Percentiles rank a stretch among this genome's conserved stretches.
Conservation (phyloP, 1,140 invertebrate genomes). For the Trichoplusia ni region DNA sequence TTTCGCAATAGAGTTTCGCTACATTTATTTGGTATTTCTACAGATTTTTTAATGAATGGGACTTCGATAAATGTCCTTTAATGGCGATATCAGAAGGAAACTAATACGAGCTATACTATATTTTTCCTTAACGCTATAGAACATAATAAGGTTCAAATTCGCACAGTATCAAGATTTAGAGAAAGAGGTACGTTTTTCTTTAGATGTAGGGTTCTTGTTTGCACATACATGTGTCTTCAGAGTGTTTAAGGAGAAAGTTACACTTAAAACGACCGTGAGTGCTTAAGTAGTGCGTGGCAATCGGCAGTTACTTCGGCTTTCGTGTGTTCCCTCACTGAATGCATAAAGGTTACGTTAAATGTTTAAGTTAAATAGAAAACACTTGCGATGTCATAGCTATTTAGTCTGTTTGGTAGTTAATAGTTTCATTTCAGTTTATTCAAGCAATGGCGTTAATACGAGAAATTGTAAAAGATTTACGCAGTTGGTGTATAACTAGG, state of each 20-base stretch:
- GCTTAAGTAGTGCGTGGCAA: slow-evolving; percentile 29
- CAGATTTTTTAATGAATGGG: too few relatives aligned
- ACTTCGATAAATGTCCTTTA: too few relatives aligned
- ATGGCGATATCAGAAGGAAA: too few relatives aligned
- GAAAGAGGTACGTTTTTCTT: not conserved
- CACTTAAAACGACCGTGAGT: slow-evolving; percentile 16
- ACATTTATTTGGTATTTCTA: too few relatives aligned
- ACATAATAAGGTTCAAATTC: too few relatives aligned
- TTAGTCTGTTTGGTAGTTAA: slow-evolving; percentile 12
- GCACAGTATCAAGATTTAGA: not conserved
- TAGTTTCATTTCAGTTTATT: too few relatives aligned
- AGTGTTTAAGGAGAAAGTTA: slow-evolving; percentile 13
- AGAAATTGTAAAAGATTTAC: too few relatives aligned
- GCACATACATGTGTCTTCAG: not conserved
- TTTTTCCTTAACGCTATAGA: too few relatives aligned
- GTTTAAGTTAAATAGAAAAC: slow-evolving; percentile 29
- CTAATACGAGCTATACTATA: too few relatives aligned
- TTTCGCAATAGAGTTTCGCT: too few relatives aligned
- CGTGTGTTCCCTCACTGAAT: slow-evolving; percentile 25
- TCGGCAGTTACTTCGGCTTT: slow-evolving; percentile 28
- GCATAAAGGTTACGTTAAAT: slow-evolving; percentile 29
- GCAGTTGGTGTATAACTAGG: too few relatives aligned
- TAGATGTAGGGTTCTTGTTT: not conserved
- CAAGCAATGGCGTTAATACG: too few relatives aligned
- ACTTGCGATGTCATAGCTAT: slow-evolving; percentile 26